These are phyloP conservation scores for Fregetta grallaria DNA, from an alignment of 2,113 vertebrate genomes.

Conservation along the genomic window DNA sequence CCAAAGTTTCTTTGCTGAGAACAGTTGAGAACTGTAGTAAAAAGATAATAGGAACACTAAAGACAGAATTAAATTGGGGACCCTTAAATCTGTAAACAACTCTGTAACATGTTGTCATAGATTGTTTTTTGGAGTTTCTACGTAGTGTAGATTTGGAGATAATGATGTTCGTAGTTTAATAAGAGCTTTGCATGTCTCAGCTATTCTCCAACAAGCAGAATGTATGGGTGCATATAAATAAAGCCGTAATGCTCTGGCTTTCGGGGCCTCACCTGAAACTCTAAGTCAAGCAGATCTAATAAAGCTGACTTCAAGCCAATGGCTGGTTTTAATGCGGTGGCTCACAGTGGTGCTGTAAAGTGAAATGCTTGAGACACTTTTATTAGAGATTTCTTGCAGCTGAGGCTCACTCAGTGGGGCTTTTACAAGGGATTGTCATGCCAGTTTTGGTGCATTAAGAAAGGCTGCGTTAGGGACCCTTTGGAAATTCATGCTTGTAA, in stretches of 20 bases:
- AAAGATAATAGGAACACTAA: background rate
- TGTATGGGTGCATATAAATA: background rate
- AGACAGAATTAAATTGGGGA: background rate
- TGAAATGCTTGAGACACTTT: slow-evolving; percentile 76
- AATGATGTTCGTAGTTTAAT: background rate
- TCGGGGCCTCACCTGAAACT: slow-evolving; percentile 65
- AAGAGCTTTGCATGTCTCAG: background rate
- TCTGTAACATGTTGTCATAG: background rate
- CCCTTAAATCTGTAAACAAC: background rate
- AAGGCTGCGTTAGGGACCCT: slow-evolving; percentile 37
- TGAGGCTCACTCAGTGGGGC: slow-evolving; percentile 76
- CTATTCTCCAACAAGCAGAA: background rate
- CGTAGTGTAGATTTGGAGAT: background rate
- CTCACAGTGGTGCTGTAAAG: slow-evolving; percentile 75
- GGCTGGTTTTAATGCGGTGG: slow-evolving; percentile 49
- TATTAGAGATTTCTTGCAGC: slow-evolving; percentile 77
- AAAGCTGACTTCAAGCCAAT: slow-evolving; percentile 70
- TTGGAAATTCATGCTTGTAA: slow-evolving; percentile 67
- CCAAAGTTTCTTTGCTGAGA: slow-evolving; percentile 3
- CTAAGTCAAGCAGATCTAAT: slow-evolving; percentile 68
- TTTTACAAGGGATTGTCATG: slow-evolving; percentile 67
- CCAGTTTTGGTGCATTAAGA: slow-evolving; percentile 63
- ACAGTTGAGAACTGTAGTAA: background rate
- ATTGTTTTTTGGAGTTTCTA: background rate
- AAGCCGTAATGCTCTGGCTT: background rate